phyloP scores from a whole-genome alignment of 2,113 vertebrate genomes.

The Plestiodon gilberti region DNA sequence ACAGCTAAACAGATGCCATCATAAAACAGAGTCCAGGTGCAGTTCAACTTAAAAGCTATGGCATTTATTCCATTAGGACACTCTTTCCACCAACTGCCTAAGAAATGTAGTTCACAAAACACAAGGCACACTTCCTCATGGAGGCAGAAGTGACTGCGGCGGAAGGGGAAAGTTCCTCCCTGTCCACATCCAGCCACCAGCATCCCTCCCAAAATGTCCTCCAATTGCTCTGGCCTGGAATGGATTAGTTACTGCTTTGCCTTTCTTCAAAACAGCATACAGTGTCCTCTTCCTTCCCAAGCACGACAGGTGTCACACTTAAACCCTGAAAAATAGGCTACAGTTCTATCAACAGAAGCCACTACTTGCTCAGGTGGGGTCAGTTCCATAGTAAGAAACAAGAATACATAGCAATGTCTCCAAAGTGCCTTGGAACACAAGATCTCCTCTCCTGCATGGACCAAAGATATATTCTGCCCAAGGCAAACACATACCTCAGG shows the following conservation, averaged over 20 bases:
- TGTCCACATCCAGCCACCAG: not conserved
- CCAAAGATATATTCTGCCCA: not conserved
- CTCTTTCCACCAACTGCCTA: not conserved
- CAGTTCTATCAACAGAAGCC: not conserved
- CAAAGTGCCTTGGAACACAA: not conserved
- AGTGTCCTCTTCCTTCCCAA: not conserved
- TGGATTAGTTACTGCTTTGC: not conserved
- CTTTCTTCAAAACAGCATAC: not conserved
- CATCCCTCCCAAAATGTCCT: not conserved
- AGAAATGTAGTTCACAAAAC: not conserved
- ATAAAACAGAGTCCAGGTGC: conserved; percentile 10
- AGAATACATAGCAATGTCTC: not conserved
- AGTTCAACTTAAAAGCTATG: conserved; percentile 1
- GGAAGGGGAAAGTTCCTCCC: not conserved
- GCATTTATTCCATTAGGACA: not conserved
- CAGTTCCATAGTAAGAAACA: not conserved
- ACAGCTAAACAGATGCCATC: not conserved
- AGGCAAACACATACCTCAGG: not conserved
- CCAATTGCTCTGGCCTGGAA: too few species aligned
- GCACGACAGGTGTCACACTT: not conserved
- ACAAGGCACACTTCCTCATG: not conserved
- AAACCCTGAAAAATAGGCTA: not conserved
- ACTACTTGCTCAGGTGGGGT: not conserved
- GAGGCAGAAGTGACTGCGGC: not conserved
- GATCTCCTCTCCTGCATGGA: not conserved